phyloP scores from a whole-genome alignment of 2,797 vertebrate genomes.

The Bucorvus abyssinicus region DNA sequence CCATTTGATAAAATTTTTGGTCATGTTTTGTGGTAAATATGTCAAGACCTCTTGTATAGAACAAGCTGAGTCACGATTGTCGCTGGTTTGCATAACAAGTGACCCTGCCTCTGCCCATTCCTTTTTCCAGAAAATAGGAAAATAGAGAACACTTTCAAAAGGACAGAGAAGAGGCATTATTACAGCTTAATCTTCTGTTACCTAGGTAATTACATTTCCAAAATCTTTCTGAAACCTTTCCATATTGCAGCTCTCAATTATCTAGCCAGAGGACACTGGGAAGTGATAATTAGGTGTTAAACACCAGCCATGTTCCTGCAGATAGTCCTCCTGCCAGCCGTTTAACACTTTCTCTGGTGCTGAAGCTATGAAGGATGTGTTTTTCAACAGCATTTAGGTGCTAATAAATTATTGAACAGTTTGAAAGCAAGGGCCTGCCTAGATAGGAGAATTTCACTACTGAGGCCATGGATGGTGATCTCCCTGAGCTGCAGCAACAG shows the following conservation, averaged over 20 bases:
- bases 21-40: not conserved
- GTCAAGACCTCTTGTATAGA: not conserved
- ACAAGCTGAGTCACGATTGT: not conserved
- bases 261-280: slow-evolving; percentile 1
- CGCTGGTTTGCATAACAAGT: not conserved
- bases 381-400: slow-evolving; percentile 32
- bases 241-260: not conserved
- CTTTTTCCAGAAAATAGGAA: not conserved
- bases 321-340: slow-evolving; percentile 21
- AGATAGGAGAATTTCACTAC: not conserved
- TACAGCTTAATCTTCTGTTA: not conserved
- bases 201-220: not conserved
- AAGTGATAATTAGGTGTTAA: slow-evolving; percentile 59
- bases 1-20: not conserved
- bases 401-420: slow-evolving; percentile 23
- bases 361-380: not conserved
- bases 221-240: slow-evolving; percentile 4
- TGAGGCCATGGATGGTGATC: not conserved
- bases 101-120: not conserved
- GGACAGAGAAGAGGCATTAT: not conserved
- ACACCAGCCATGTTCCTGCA: not conserved
- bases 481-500: not conserved
- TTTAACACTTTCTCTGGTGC: not conserved
- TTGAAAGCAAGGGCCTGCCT: not conserved
- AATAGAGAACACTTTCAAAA: not conserved